A percentile compares a stretch with the other conserved stretches of the same genome.
Evolutionary conservation across 2,888 invertebrate genomes (phyloP).

Genomic region (Trichacis sp.): DNA sequence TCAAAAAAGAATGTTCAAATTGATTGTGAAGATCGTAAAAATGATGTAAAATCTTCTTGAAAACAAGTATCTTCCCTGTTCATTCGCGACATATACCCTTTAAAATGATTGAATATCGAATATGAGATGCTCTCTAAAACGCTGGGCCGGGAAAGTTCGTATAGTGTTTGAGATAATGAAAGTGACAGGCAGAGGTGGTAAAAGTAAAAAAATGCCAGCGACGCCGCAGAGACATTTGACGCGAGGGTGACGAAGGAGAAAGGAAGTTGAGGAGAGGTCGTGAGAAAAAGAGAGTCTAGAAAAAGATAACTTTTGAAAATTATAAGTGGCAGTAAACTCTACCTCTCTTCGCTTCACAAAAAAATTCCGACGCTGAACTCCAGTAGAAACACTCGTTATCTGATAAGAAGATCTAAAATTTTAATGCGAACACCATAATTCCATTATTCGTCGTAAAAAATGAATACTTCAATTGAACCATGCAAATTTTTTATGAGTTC

Average conservation of each 20-base stretch:
- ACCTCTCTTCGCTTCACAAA: conserved; percentile 10
- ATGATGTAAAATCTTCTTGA: too few species aligned
- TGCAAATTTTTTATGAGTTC: too few species aligned
- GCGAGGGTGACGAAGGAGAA: conserved; percentile 24
- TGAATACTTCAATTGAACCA: background rate
- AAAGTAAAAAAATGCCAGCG: conserved; percentile 22
- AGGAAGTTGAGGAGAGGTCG: conserved; percentile 27
- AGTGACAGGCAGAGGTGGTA: conserved; percentile 28
- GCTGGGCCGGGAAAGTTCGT: too few species aligned
- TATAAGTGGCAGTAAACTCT: conserved; percentile 40
- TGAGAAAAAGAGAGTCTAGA: conserved; percentile 21
- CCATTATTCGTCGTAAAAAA: background rate
- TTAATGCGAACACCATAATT: background rate
- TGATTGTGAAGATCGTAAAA: too few species aligned
- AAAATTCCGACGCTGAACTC: conserved; percentile 16
- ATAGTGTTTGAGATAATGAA: conserved; percentile 35
- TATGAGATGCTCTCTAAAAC: conserved; percentile 8
- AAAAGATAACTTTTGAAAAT: conserved; percentile 37
- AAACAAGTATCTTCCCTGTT: too few species aligned
- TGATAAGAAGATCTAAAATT: conserved; percentile 5
- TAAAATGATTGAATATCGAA: background rate
- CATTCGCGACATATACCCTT: background rate
- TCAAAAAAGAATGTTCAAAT: too few species aligned
- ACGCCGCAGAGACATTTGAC: conserved; percentile 4
- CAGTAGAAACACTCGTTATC: conserved; percentile 10